Evolutionary conservation across 2,888 invertebrate genomes (phyloP).

Genomic region (Drosophila ochracea): DNA sequence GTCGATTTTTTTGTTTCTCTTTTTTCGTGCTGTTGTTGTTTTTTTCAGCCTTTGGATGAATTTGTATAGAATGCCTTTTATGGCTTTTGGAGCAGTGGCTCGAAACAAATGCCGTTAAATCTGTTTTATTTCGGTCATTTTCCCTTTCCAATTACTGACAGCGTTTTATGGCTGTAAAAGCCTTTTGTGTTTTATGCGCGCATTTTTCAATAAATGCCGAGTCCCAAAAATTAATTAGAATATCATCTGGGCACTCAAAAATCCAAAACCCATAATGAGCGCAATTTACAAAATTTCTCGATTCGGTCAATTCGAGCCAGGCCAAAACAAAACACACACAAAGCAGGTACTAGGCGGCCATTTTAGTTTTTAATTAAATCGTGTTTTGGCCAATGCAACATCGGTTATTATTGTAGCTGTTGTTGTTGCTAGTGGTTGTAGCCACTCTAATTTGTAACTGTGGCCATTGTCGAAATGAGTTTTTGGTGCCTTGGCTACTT

Average conservation of each 20-base stretch:
- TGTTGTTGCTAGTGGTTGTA: conserved; percentile 40
- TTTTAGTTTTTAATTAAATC: conserved; percentile 75
- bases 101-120: conserved; percentile 58
- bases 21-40: conserved; percentile 28
- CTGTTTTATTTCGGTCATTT: conserved; percentile 59
- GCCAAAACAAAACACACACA: conserved; percentile 21
- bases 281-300: conserved; percentile 71
- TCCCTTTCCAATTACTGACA: conserved; percentile 28
- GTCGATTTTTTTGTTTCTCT: conserved; percentile 50
- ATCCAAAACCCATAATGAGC: conserved; percentile 76
- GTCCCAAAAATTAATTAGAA: conserved; percentile 70
- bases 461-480: conserved; percentile 55
- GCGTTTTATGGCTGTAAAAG: conserved; percentile 42
- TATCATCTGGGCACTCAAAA: conserved; percentile 57
- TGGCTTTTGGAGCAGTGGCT: conserved; percentile 48
- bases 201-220: conserved; percentile 59
- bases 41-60: conserved; percentile 36
- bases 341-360: conserved; percentile 57
- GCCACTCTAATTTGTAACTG: conserved; percentile 62
- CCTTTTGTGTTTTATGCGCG: conserved; percentile 40
- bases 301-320: conserved; percentile 37
- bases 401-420: conserved; percentile 47
- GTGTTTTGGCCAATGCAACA: conserved; percentile 52
- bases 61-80: conserved; percentile 71
- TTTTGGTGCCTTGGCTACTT: conserved; percentile 58